phyloP scores from a whole-genome alignment of 2,113 vertebrate species.

The Mormyrus lacerda region DNA sequence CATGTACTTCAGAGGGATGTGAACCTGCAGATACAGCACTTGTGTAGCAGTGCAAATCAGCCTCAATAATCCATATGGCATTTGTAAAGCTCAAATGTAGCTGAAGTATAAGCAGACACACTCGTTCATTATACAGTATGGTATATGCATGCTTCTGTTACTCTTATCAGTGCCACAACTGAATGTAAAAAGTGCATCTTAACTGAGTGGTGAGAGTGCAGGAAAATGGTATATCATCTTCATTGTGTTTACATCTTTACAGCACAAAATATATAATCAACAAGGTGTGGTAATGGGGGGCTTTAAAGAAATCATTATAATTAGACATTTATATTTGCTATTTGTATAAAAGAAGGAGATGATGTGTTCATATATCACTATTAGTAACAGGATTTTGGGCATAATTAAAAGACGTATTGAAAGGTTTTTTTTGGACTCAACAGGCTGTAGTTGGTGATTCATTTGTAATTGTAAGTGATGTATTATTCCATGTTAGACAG shows the following conservation, averaged over 20 bases:
- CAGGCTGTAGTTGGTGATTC: constrained; percentile 1
- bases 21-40: not conserved
- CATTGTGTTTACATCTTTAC: not conserved
- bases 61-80: not conserved
- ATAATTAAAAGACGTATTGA: not conserved
- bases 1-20: not conserved
- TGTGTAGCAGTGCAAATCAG: not conserved
- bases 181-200: not conserved
- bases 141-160: not conserved
- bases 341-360: not conserved
- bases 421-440: not conserved
- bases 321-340: not conserved
- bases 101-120: not conserved
- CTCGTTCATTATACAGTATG: not conserved
- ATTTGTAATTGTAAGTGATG: not conserved
- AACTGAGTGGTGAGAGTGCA: not conserved
- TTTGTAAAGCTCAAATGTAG: not conserved
- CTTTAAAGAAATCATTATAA: not conserved
- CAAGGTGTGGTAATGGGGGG: not conserved
- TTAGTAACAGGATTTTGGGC: not conserved
- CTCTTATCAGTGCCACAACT: not conserved
- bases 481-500: not conserved
- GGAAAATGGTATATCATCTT: not conserved
- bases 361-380: not conserved
- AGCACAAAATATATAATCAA: not conserved